Percentiles rank a stretch among this genome's conserved stretches.
Conservation (phyloP, 1,140 invertebrate species). For the Radopholus similis region DNA sequence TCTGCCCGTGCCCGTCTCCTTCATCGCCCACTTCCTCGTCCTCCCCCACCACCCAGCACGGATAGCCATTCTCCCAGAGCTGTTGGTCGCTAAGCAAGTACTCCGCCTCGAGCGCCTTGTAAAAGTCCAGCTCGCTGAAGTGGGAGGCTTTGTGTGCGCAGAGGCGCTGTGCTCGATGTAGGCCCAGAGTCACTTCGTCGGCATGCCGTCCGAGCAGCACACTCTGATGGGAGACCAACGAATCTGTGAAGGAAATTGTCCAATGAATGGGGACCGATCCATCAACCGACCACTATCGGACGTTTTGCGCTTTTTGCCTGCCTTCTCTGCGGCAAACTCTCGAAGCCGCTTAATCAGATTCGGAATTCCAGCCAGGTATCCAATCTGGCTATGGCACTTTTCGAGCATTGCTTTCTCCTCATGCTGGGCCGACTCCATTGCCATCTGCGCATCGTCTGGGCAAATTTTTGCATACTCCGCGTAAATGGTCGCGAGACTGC, state of each 20-base stretch:
- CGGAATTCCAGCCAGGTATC: constrained; percentile 23
- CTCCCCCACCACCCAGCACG: constrained; percentile 11
- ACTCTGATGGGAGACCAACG: constrained; percentile 17
- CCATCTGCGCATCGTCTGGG: neutral
- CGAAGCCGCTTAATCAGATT: constrained; percentile 23
- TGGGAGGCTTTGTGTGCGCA: constrained; percentile 14
- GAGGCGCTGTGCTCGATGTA: constrained; percentile 14
- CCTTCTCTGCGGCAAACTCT: neutral
- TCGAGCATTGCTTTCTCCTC: constrained; percentile 32
- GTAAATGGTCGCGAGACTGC: constrained; percentile 1
- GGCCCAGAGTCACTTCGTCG: constrained; percentile 17
- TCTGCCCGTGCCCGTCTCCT: neutral
- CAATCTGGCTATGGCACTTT: constrained; percentile 7
- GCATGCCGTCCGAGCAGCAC: constrained; percentile 27
- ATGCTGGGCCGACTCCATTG: constrained; percentile 18
- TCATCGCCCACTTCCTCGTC: constrained; percentile 2
- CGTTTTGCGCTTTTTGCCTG: neutral
- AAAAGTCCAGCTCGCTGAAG: constrained; percentile 32
- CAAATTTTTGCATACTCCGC: constrained; percentile 22
- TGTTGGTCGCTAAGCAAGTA: constrained; percentile 40
- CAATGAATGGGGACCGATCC: neutral
- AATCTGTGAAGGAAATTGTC: neutral
- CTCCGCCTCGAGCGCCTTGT: constrained; percentile 7
- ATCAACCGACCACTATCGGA: too few relatives aligned
- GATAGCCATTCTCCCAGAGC: constrained; percentile 36